Base-by-base conservation (phyloP, 2,888 invertebrate species). In the Malachius bipustulatus region DNA sequence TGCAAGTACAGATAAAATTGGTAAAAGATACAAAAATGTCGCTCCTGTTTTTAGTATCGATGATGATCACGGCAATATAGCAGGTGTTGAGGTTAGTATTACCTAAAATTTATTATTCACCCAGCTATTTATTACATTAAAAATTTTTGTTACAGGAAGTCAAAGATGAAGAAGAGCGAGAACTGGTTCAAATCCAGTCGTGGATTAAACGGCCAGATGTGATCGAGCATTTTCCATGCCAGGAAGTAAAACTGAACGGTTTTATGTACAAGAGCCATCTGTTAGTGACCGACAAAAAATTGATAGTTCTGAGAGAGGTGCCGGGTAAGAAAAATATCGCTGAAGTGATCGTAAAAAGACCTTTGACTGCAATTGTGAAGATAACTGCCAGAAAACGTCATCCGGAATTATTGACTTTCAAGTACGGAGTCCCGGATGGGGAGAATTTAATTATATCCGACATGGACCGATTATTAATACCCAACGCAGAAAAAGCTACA, bases 321-420 rank as follows among this genome's bases (percentile, higher is more conserved):
- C 73, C 77, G 9, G 79, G 78, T 40, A 73, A 75, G 46, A 77
- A 76, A 52, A 89, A 84, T 2, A 74, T 75, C 45, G 91, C 85
- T 0, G 82, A 84, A 58, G 75, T 96, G 0, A 81, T 90, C 53
- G 85, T 89, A 0, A 75, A 87, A 42, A 73, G 94, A 36, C 85
- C 89, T 0, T 67, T 98, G 35, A 82, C 88, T 2, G 84, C 87
- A 33, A 89, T 98, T 49, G 88, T 96, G 4, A 93, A 90, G 67
- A 98, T 98, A 42, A 97, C 97, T 1, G 93, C 94, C 9, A 90
- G 93, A 59, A 93, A 93, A 60, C 77, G 83, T 37, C 84, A 89
- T 59, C 94, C 96, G 0, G 91, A 97, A 63, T 67, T 97, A 49
- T 93, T 98, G 42, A 97, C 97, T 1, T 96, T 98, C 61, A 91